Base-by-base conservation (phyloP, 1,140 invertebrate genomes). In the Galendromus occidentalis region DNA sequence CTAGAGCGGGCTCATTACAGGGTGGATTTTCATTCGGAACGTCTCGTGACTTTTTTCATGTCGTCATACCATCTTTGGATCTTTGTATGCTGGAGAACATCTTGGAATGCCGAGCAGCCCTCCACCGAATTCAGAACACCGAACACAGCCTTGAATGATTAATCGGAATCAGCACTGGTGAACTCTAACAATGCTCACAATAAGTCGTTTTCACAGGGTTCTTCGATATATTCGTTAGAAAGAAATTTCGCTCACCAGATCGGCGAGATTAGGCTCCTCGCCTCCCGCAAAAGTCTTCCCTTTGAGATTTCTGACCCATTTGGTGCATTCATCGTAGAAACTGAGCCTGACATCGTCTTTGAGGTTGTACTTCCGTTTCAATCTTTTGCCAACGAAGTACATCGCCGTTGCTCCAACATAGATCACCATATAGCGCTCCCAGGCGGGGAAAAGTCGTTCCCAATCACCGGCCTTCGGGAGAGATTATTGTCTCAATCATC, bases 101-200 rank as follows among this genome's bases (percentile, higher is more conserved):
- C 94, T 71, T 85, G 76, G 74, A 98, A 98, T 4, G 94, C 91
- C 63, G 79, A 70, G 72, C 91, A 97, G 0, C 94, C 94, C 78
- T 96, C 91, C 72, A 98, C 95, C 71, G 92, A 93, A 70, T 82
- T 89, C 2, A 98, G 77, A 12, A 93, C 83, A 14, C 94, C 95
- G 75, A 87, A 98, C 0, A 98, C 86, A 6, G 90, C 83, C 79
- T 80, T 66, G 39, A 73, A 74, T 65, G 64, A 59, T 20, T 44
- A 22, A 65, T n/a, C 69, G 67, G 63, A 14, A 44, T 64, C 29
- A 55, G 41, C 51, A 45, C 25, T n/a, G n/a, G n/a, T n/a, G n/a
- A n/a, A n/a, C n/a, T n/a, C n/a, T n/a, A n/a, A 9, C 29, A 12
- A 55, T 1, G 18, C 14, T 67, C 39, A 29, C 18, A 18, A 29